phyloP scores from a whole-genome alignment of 2,113 vertebrate species.

The Corvus cornix region DNA sequence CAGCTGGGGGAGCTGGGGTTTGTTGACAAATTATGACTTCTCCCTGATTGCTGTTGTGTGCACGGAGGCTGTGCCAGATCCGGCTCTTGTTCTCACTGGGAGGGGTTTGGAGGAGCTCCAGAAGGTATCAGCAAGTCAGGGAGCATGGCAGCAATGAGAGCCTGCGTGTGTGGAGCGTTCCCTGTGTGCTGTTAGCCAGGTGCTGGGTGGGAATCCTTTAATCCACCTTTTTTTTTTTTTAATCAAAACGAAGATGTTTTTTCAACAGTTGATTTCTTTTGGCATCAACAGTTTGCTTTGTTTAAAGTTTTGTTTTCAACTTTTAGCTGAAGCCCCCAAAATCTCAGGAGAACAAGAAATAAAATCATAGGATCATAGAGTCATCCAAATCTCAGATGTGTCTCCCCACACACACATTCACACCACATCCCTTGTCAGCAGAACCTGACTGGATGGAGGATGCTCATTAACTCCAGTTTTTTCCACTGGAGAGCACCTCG shows the following conservation, averaged over 20 bases:
- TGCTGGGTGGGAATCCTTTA: background rate
- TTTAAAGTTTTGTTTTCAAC: background rate
- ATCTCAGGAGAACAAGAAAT: background rate
- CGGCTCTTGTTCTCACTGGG: background rate
- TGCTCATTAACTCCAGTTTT: background rate
- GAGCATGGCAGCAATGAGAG: background rate
- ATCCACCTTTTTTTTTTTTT: background rate
- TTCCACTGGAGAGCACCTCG: background rate
- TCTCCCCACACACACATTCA: background rate
- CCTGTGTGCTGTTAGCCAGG: background rate
- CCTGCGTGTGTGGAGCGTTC: fast-evolving
- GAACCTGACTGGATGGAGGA: background rate
- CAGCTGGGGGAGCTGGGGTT: background rate
- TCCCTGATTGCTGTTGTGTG: background rate
- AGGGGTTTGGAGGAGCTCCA: constrained; percentile 19
- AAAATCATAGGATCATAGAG: background rate
- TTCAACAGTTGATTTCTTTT: background rate
- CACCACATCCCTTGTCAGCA: fast-evolving
- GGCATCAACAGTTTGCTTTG: background rate
- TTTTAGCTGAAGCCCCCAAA: background rate
- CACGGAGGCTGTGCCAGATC: background rate
- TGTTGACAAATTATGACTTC: background rate
- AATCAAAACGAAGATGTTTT: background rate
- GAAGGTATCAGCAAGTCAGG: background rate
- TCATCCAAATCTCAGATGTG: fast-evolving